Evolutionary conservation across 2,797 vertebrate species (phyloP).

Genomic region (Anas bernieri): DNA sequence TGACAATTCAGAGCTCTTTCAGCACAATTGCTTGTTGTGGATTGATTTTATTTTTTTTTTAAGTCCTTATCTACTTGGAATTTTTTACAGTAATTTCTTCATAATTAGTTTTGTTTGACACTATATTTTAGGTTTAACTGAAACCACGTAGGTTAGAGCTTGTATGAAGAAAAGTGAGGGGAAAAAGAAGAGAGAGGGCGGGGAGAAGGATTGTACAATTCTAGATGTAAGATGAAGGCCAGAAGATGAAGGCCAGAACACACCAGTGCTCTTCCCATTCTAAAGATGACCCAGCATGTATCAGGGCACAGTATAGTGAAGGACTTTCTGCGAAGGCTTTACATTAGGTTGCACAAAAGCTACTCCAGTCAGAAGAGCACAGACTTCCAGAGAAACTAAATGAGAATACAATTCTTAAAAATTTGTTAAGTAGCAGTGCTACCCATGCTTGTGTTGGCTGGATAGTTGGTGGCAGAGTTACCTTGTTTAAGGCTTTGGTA

Average conservation of each 20-base stretch:
- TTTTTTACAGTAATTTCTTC: neutral
- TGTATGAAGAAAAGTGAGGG: neutral
- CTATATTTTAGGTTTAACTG: neutral
- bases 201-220: neutral
- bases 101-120: neutral
- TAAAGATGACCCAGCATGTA: rapidly evolving
- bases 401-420: neutral
- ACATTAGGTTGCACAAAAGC: neutral
- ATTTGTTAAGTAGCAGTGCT: neutral
- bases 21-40: neutral
- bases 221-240: neutral
- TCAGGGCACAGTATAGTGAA: neutral
- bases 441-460: rapidly evolving
- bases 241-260: neutral
- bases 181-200: neutral
- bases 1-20: neutral
- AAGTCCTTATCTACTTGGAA: neutral
- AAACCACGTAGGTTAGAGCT: neutral
- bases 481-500: neutral
- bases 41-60: neutral
- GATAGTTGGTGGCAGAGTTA: neutral
- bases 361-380: neutral
- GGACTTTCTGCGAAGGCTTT: neutral
- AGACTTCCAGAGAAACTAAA: neutral
- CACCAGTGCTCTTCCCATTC: neutral